Evolutionary conservation across 35 echinoderm and acorn worm genomes (phyloP), one percentile per base, ranked within the genome.

Genomic region (Stichopus chloronotus): DNA sequence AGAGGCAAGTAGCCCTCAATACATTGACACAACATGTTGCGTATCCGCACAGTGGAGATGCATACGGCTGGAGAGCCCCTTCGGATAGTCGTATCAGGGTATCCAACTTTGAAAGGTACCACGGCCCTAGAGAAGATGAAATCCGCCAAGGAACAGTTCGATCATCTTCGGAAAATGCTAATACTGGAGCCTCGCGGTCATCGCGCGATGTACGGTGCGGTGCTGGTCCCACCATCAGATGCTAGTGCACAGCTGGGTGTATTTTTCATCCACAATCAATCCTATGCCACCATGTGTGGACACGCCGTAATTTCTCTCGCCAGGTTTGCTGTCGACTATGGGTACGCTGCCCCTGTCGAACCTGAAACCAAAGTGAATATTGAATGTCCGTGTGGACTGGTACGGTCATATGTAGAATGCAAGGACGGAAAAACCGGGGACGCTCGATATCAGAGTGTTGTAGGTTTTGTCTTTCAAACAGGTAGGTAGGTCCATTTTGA

Each of bases 21-120:
- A 0, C 57, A 7, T 10, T 85, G 52, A 58, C 9, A 56, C 19
- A 54, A 56, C 8, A 85, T 9, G 53, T 19, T 55, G 4, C 52
- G 57, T 19, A 89, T 98, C 19, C 92, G 92, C 88, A 98, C 94
- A n/a, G 78, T 98, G 57, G 96, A 98, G 89, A 98, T 98, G 96
- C 96, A 98, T 86, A 98, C 96, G 8, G 90, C 89, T 6, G 96
- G 96, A 23, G 94, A 95, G 57, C 92, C 94, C 4, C 25, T 98
- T 22, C 92, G 96, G 14, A 94, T 98, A 55, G 85, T 98, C 55
- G 19, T 90, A 10, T 94, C 94, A 3, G 96, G 94, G 55, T 98
- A 95, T 81, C 94, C 96, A 8, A 55, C 84, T 58, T 86, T 95
- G 30, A 20, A 91, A 24, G 94, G 96, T 5, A 90, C 90, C 52